These are phyloP conservation scores for Dilophus febrilis DNA, from an alignment of 2,888 invertebrate species.

Conservation along the genomic window DNA sequence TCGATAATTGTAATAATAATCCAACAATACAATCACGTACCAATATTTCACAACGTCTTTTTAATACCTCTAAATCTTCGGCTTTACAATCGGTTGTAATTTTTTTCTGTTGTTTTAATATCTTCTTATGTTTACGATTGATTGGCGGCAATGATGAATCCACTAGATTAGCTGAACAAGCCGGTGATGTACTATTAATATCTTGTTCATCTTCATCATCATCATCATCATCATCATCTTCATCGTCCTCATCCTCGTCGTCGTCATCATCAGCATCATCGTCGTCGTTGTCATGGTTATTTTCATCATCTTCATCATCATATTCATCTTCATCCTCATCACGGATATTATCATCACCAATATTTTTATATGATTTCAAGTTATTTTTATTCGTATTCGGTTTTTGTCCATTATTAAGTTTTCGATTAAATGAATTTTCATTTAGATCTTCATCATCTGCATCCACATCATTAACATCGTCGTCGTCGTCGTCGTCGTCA, in stretches of 20 bases:
- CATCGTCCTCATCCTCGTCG: constrained; percentile 29
- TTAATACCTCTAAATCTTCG: constrained; percentile 57
- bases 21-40: constrained; percentile 72
- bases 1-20: constrained; percentile 57
- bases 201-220: constrained; percentile 35
- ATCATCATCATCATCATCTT: constrained; percentile 32
- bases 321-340: neutral
- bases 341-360: neutral
- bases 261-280: neutral
- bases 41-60: constrained; percentile 50
- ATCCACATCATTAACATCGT: no score
- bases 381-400: no score
- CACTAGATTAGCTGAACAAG: constrained; percentile 45
- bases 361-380: no score
- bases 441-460: no score
- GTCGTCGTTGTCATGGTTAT: neutral
- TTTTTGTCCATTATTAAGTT: no score
- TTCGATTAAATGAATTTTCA: no score
- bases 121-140: constrained; percentile 46
- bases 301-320: neutral
- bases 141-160: constrained; percentile 50
- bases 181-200: constrained; percentile 35
- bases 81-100: constrained; percentile 65
- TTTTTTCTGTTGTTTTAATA: constrained; percentile 49
- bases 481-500: no score